These are phyloP conservation scores for Chrysogorgia sp. DNA, from an alignment of 92 coral and sea anemone species.

Conservation along the genomic window DNA sequence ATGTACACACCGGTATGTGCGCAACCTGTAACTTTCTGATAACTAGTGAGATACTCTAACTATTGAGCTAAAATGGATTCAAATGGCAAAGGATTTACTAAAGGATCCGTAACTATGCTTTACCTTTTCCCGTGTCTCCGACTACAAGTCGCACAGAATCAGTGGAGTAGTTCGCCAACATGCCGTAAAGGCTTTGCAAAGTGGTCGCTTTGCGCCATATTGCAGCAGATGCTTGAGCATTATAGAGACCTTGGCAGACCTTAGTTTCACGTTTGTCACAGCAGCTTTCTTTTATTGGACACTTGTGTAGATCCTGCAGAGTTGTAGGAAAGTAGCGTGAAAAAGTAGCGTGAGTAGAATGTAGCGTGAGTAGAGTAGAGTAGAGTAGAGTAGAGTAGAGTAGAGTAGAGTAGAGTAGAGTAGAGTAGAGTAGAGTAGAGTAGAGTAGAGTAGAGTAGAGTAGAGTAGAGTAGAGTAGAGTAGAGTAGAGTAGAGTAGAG, in stretches of 20 bases:
- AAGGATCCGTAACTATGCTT: neutral
- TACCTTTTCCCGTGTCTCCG: slow-evolving; percentile 94
- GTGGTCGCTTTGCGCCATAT: slow-evolving; percentile 74
- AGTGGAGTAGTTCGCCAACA: slow-evolving; percentile 61
- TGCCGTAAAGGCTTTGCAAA: slow-evolving; percentile 67
- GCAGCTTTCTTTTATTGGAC: slow-evolving; percentile 39
- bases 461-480: neutral
- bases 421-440: slow-evolving; percentile 1
- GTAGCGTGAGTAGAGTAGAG: too few species aligned
- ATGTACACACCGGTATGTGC: too few species aligned
- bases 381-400: neutral
- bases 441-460: neutral
- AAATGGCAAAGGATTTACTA: neutral
- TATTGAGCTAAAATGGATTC: too few species aligned
- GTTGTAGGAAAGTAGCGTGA: neutral
- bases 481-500: neutral
- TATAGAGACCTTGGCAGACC: slow-evolving; percentile 25
- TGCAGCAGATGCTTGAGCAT: slow-evolving; percentile 27
- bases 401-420: slow-evolving; percentile 3
- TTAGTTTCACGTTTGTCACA: slow-evolving; percentile 34
- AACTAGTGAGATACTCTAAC: too few species aligned
- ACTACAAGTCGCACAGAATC: slow-evolving; percentile 72
- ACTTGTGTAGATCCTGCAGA: slow-evolving; percentile 65
- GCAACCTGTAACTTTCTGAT: too few species aligned
- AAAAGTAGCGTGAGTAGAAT: too few species aligned